A percentile compares a stretch with the other conserved stretches of the same genome.
Evolutionary conservation across 2,113 vertebrate genomes (phyloP).

Genomic region (Pheucticus melanocephalus): DNA sequence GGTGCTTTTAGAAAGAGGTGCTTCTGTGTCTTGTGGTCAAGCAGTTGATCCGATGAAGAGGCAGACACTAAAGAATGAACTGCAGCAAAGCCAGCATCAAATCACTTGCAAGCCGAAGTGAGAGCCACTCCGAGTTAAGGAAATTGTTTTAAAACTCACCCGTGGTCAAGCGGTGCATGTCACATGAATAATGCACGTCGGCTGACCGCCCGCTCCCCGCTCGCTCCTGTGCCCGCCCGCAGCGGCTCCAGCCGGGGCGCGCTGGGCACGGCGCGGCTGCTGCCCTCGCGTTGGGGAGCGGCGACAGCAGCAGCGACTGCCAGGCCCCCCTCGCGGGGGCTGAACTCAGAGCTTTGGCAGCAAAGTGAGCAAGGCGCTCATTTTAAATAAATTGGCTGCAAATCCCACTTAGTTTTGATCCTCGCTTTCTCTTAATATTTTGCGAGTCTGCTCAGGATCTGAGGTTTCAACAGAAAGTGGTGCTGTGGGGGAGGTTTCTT

Average conservation of each 20-base stretch:
- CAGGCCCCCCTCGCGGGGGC: accelerated
- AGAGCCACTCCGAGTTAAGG: background rate
- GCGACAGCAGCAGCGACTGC: accelerated
- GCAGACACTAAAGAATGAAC: background rate
- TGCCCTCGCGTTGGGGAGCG: accelerated
- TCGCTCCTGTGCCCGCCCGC: background rate
- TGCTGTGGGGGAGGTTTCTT: background rate
- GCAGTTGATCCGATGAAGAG: background rate
- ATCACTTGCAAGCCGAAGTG: accelerated
- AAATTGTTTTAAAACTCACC: background rate
- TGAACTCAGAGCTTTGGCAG: background rate
- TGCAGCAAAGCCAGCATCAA: background rate
- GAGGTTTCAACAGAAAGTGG: background rate
- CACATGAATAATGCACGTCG: accelerated
- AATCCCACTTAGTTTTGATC: background rate
- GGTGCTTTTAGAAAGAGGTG: background rate
- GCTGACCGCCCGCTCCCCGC: accelerated
- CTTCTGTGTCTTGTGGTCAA: background rate
- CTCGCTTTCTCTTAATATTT: background rate
- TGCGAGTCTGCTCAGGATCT: background rate
- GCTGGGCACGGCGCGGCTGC: background rate
- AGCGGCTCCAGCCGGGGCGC: background rate
- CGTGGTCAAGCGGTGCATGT: background rate
- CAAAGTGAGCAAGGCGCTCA: accelerated
- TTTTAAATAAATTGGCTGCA: background rate